Percentiles rank a stretch among this genome's conserved stretches.
These are phyloP conservation scores for Clistopyga incitator DNA, from an alignment of 2,888 invertebrate genomes.

Conservation along the genomic window DNA sequence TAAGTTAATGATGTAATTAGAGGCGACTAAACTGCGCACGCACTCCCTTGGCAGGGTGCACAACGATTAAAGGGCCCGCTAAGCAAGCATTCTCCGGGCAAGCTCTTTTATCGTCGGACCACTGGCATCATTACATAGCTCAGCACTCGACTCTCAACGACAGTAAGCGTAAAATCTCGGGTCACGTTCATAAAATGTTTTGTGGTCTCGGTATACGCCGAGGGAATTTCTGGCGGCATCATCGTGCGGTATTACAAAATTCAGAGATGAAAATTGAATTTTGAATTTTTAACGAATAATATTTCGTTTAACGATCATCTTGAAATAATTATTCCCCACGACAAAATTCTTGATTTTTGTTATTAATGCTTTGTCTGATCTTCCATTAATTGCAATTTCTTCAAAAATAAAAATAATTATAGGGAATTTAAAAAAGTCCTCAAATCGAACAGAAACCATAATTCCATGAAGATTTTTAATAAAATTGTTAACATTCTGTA, in stretches of 20 bases:
- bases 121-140: constrained; percentile 18
- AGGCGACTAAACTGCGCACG: constrained; percentile 22
- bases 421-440: no score
- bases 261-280: constrained; percentile 6
- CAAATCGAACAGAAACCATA: no score
- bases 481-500: no score
- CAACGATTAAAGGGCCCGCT: constrained; percentile 15
- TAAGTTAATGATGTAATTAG: constrained; percentile 39
- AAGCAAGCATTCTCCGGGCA: constrained; percentile 3
- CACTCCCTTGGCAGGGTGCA: constrained; percentile 3
- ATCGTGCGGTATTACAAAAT: neutral
- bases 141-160: constrained; percentile 11
- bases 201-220: neutral
- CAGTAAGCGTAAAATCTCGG: constrained; percentile 33
- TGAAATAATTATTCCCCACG: no score
- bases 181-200: constrained; percentile 20
- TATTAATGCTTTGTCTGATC: no score
- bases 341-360: no score
- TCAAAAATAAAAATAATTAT: no score
- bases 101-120: constrained; percentile 31
- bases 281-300: neutral
- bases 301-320: neutral
- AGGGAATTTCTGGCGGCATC: neutral
- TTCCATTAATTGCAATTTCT: no score
- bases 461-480: no score